These are phyloP conservation scores for Sphaeramia orbicularis DNA, from an alignment of 2,797 vertebrate species.

Conservation along the genomic window DNA sequence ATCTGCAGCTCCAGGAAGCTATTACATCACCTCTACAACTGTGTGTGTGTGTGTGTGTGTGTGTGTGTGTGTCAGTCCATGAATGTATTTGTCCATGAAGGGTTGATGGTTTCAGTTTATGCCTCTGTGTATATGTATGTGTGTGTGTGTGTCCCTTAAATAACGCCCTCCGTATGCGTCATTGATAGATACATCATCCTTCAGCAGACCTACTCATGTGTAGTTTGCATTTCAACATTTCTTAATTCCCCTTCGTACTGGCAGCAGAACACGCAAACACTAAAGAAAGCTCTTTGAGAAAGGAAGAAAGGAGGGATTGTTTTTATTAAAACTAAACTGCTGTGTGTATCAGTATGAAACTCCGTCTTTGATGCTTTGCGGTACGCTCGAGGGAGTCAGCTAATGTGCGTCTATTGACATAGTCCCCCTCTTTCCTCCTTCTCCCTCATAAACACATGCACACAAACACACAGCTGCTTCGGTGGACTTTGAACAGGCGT, in stretches of 20 bases:
- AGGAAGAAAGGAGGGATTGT: slow-evolving; percentile 29
- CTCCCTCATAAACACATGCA: slow-evolving; percentile 25
- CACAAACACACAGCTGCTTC: slow-evolving; percentile 56
- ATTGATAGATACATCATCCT: slow-evolving; percentile 42
- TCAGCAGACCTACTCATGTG: slow-evolving; percentile 20
- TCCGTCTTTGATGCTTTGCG: slow-evolving; percentile 49
- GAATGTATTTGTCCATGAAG: slow-evolving; percentile 15
- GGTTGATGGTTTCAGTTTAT: slow-evolving; percentile 9
- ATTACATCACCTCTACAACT: slow-evolving; percentile 34
- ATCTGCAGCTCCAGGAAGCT: slow-evolving; percentile 47
- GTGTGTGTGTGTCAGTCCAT: slow-evolving; percentile 9
- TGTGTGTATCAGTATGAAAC: slow-evolving; percentile 42
- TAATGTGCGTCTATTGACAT: slow-evolving; percentile 54
- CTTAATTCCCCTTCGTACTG: not conserved
- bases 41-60: slow-evolving; percentile 9
- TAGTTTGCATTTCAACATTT: slow-evolving; percentile 42
- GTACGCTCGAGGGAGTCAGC: slow-evolving; percentile 32
- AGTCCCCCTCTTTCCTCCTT: slow-evolving; percentile 23
- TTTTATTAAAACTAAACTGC: slow-evolving; percentile 43
- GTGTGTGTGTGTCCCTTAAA: slow-evolving; percentile 17
- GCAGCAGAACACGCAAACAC: not conserved
- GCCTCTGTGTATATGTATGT: slow-evolving; percentile 3
- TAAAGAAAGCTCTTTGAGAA: slow-evolving; percentile 21
- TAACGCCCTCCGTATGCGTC: slow-evolving; percentile 25
- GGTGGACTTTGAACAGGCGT: slow-evolving; percentile 60